Evolutionary conservation across 1,140 invertebrate genomes (phyloP).

Genomic region (Acromyrmex heyeri): DNA sequence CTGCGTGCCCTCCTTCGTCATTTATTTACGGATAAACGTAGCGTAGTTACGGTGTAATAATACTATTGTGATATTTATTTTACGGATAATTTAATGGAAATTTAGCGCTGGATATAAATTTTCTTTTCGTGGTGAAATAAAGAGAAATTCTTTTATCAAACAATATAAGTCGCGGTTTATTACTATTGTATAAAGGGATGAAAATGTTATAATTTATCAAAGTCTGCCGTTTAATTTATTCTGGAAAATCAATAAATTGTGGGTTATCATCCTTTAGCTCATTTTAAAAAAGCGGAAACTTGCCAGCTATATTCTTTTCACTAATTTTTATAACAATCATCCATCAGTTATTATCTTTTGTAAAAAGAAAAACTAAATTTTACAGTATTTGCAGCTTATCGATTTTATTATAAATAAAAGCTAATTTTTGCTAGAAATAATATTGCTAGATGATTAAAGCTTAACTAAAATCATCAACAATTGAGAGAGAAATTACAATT

Average conservation of each 20-base stretch:
- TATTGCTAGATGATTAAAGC: neutral
- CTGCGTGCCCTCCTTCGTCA: neutral
- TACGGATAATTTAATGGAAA: slow-evolving; percentile 30
- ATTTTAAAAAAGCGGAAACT: neutral
- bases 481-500: neutral
- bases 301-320: neutral
- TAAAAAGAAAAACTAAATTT: neutral
- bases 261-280: neutral
- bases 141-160: neutral
- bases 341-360: neutral
- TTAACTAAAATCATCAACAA: neutral
- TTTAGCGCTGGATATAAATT: neutral
- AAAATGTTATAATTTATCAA: slow-evolving; percentile 15
- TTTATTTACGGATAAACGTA: slow-evolving; percentile 1
- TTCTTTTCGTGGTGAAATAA: neutral
- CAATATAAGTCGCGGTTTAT: neutral
- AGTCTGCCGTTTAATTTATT: neutral
- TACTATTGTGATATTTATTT: slow-evolving; percentile 32
- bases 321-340: neutral
- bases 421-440: neutral
- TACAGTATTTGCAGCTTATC: neutral
- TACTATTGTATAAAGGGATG: neutral
- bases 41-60: slow-evolving; percentile 15
- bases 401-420: slow-evolving; percentile 10
- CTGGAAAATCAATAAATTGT: neutral